Conservation (phyloP, 2,113 vertebrate genomes). For the Mus pahari region DNA sequence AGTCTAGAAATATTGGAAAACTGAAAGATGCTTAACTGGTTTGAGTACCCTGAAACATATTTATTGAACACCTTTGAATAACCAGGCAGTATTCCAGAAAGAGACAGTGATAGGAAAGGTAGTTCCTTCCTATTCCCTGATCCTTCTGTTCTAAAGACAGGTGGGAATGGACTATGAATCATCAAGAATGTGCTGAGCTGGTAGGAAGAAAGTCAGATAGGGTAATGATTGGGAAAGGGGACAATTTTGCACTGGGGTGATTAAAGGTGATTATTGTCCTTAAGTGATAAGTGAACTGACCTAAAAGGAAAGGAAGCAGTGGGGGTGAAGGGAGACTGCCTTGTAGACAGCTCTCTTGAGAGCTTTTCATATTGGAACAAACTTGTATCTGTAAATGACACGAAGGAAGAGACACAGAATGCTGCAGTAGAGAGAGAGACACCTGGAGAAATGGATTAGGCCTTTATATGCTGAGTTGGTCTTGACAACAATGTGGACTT, state of each 20-base stretch:
- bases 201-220: not conserved
- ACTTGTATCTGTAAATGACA: not conserved
- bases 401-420: not conserved
- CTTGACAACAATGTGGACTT: not conserved
- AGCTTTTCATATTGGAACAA: not conserved
- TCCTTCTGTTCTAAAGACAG: not conserved
- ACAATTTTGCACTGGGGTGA: not conserved
- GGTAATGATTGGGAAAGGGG: not conserved
- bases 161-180: not conserved
- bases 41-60: not conserved
- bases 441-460: not conserved
- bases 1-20: not conserved
- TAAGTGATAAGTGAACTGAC: not conserved
- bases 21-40: not conserved
- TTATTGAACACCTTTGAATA: not conserved
- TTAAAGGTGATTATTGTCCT: not conserved
- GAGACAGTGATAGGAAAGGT: not conserved
- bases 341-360: not conserved
- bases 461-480: not conserved
- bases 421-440: not conserved
- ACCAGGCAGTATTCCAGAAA: not conserved
- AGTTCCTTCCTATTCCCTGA: not conserved
- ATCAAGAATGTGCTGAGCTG: not conserved
- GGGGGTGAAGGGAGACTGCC: not conserved
- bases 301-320: not conserved